Base-by-base conservation (phyloP, 1,140 invertebrate species). In the Lerema accius region DNA sequence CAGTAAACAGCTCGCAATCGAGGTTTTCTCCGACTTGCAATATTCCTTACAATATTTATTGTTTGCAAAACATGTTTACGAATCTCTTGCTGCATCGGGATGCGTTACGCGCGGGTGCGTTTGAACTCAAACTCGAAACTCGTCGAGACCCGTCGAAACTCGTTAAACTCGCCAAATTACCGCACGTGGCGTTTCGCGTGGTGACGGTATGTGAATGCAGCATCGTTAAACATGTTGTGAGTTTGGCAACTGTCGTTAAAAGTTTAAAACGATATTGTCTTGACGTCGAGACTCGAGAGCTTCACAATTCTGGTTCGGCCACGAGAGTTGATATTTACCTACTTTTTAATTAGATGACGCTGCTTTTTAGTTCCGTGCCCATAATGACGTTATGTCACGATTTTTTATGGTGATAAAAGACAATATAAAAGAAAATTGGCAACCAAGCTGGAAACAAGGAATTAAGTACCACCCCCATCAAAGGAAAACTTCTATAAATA, bases 81-180 rank as follows among this genome's bases (percentile, higher is more conserved):
- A 61, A 59, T 48, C 49, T 58, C 43, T 26, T 60, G 45, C 48
- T 61, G 59, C 59, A 59, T 59, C 43, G 51, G 55, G 49, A 61
- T 65, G 49, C 62, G 55, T 63, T 67, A 26, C 61, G 64, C 32
- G 56, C 50, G 48, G 32, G 19, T 63, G 64, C 60, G 68, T 67
- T 50, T 43, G 14, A 11, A 58, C 53, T 32, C 51, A 39, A 23
- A 5, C 9, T 45, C 53, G 13, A 16, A 59, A 59, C n/a, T 59
- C 32, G 42, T 45, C 42, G 43, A 13, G 46, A 59, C 42, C 46
- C 42, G 43, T 59, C 42, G 42, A 19, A 59, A 59, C 55, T 59
- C 55, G 43, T 45, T 42, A 4, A 59, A 48, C 55, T 53, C 35
- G 32, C 43, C 55, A 59, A 60, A 60, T 60, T 60, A 49, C 32